Base-by-base conservation (phyloP, 2,113 vertebrate species). In the Chinchilla lanigera region DNA sequence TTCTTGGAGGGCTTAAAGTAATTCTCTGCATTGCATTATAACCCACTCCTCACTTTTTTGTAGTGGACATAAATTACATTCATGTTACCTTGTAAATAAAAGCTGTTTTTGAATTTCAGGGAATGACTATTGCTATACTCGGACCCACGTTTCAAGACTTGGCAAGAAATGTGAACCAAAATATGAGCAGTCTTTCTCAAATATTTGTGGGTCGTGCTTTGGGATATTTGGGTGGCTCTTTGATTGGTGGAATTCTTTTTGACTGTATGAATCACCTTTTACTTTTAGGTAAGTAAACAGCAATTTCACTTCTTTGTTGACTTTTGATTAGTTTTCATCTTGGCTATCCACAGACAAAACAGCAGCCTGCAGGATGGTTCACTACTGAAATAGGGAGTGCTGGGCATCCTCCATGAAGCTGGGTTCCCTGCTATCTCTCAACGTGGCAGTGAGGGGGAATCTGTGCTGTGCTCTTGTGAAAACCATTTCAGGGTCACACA, bases 101-200 rank as follows among this genome's bases (percentile, higher is more conserved):
- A 82, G 1, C 20, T 61, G 17, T 95, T 98, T 98, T 30, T 95
- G 58, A 93, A 93, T 86, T 93, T 75, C 94, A 99, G 99, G 99
- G 99, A 20, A 99, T 99, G 99, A 98, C 99, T 80, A 98, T 99
- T 96, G 99, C 99, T 0, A 98, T 99, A 17, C 90, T 99, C 5
- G 99, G 99, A 47, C 99, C 99, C 16, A 99, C 99, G 0, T 99
- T 99, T 89, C 99, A 98, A 94, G 99, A 99, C 95, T 97, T 99
- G 98, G 99, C 99, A 47, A 77, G 96, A 85, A 99, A 99, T 5
- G 99, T 99, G 83, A 98, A 98, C 38, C 98, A 97, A 96, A 99
- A 99, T 97, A 99, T 99, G 98, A 99, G 99, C 98, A 99, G 99
- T 85, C 99, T 99, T 94, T 99, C 99, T 85, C 99, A 99, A 96